Evolutionary conservation across 2,797 vertebrate genomes (phyloP).

Genomic region (Rhynchotus rufescens): DNA sequence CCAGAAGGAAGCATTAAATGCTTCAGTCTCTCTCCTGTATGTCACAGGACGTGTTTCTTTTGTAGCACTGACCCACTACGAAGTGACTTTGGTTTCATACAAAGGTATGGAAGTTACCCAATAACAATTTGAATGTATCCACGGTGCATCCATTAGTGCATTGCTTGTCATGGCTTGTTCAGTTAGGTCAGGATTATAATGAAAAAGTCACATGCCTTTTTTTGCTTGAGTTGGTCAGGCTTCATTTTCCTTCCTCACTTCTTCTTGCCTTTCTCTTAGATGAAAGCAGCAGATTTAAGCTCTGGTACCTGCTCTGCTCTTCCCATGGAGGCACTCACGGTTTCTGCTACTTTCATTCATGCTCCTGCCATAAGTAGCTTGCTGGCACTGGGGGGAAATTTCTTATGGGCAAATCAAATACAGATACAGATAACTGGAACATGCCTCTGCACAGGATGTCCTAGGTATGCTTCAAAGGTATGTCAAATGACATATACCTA

Average conservation of each 20-base stretch:
- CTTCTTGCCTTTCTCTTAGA: neutral
- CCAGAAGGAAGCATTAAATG: neutral
- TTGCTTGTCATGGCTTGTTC: neutral
- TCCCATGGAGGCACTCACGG: neutral
- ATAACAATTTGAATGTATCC: neutral
- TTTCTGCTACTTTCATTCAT: neutral
- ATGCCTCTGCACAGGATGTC: neutral
- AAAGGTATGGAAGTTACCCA: neutral
- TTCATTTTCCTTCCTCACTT: neutral
- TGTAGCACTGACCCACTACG: neutral
- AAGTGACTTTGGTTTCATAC: neutral
- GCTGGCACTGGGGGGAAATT: neutral
- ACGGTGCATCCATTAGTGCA: neutral
- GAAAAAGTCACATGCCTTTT: neutral
- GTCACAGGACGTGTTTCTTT: neutral
- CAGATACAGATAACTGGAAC: neutral
- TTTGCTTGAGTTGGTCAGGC: neutral
- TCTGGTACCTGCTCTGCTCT: neutral
- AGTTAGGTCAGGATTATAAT: neutral
- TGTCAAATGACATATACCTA: accelerated
- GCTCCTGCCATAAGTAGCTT: neutral
- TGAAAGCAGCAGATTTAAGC: neutral
- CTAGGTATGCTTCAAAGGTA: neutral
- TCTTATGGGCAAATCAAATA: neutral
- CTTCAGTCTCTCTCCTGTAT: neutral